Evolutionary conservation across 2,888 invertebrate genomes (phyloP), one percentile per base, ranked within the genome.

Genomic region (Rhorus exstirpatorius): DNA sequence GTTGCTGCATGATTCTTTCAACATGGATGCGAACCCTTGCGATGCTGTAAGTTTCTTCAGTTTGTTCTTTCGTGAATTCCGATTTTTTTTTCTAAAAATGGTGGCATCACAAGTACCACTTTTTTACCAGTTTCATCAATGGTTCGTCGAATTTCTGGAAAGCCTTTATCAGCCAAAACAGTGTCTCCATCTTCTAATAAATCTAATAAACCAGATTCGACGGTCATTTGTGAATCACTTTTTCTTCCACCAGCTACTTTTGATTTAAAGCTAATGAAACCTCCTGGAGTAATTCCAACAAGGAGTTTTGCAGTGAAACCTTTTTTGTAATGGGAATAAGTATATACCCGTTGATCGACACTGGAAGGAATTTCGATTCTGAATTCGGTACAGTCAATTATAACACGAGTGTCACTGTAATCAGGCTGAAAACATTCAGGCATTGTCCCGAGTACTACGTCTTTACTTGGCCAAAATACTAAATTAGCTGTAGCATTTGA

Each of bases 321-420:
- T 60, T 79, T 82, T 79, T 84, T 79, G 31, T 82, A 82, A 63
- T 83, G 79, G 3, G 83, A 83, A 46, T 76, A 83, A 46, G 51
- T 44, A 46, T 67, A 31, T 12, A 80, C 70, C 0, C 76, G 77
- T 6, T 76, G 14, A 60, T 79, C 76, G 0, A 79, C 75, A 55
- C 41, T 55, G 0, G 77, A 4, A 38, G 84, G 83, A 63, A 80
- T 21, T 53, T 79, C 77, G 17, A 83, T 77, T 72, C 49, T 58
- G 31, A 82, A 70, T 67, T 83, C 82, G 2, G 77, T 65, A 61
- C 83, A 84, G 21, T 84, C 77, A 53, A 77, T 82, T 24, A 84
- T 84, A 14, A 78, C 77, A 12, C 84, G 51, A 61, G 81, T 79
- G 51, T 81, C 44, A 68, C 19, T 61, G 41, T 72, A 74, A 77